A percentile compares a stretch with the other conserved stretches of the same genome.
Conservation (phyloP, 37 sponge, comb jelly and placozoan genomes). For the Dysidea cf. avara region DNA sequence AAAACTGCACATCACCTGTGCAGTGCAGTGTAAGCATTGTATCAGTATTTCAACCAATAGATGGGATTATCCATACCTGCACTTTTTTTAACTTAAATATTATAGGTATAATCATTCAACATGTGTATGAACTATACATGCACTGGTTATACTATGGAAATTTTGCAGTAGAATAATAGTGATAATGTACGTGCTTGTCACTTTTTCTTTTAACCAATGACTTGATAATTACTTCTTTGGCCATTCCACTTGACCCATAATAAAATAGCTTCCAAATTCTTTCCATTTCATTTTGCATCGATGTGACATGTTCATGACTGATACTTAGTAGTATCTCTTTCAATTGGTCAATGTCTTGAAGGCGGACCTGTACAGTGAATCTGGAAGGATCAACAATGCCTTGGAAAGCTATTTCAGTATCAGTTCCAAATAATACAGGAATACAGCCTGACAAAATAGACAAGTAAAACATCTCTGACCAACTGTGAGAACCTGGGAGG, state of each 20-base stretch:
- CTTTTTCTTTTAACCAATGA: slow-evolving; percentile 21
- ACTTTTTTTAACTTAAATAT: too few species aligned
- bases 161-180: too few species aligned
- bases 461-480: slow-evolving; percentile 38
- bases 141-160: too few species aligned
- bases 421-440: slow-evolving; percentile 48
- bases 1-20: too few species aligned
- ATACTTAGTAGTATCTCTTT: slow-evolving; percentile 22
- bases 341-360: slow-evolving; percentile 6
- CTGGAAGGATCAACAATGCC: slow-evolving; percentile 35
- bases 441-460: slow-evolving; percentile 45
- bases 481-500: slow-evolving; percentile 39
- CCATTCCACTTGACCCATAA: slow-evolving; percentile 26
- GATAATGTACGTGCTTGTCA: too few species aligned
- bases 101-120: too few species aligned
- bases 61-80: too few species aligned
- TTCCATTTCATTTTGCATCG: slow-evolving; percentile 46
- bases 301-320: not conserved
- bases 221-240: slow-evolving; percentile 22
- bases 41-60: too few species aligned
- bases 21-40: too few species aligned
- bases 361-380: slow-evolving; percentile 36
- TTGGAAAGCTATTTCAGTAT: slow-evolving; percentile 50
- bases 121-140: too few species aligned
- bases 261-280: slow-evolving; percentile 29